A percentile compares a stretch with the other conserved stretches of the same genome.
phyloP scores from a whole-genome alignment of 2,888 invertebrate genomes.

The Taenaris catops region DNA sequence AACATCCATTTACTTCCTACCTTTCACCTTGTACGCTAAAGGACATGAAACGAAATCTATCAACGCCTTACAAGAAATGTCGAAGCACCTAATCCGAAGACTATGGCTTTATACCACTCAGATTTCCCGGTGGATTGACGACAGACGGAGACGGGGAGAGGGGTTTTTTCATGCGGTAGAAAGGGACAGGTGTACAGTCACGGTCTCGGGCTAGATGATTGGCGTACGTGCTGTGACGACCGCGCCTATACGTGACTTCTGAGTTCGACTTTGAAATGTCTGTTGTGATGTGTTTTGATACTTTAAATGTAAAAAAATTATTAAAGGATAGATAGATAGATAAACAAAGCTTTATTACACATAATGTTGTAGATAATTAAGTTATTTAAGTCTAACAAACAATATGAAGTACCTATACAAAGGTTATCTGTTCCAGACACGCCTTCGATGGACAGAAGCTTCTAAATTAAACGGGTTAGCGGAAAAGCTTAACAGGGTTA shows the following conservation, averaged over 20 bases:
- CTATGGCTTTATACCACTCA: slow-evolving; percentile 56
- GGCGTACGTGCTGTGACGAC: slow-evolving; percentile 70
- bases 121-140: slow-evolving; percentile 70
- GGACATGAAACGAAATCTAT: slow-evolving; percentile 63
- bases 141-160: slow-evolving; percentile 33
- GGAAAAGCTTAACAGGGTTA: too few species aligned
- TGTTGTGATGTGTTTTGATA: slow-evolving; percentile 44
- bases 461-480: too few species aligned
- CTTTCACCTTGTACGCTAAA: slow-evolving; percentile 15
- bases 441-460: too few species aligned
- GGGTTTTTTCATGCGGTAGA: slow-evolving; percentile 27
- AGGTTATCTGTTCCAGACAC: too few species aligned
- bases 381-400: too few species aligned
- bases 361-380: too few species aligned
- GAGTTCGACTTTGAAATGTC: slow-evolving; percentile 39
- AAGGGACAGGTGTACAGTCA: slow-evolving; percentile 55
- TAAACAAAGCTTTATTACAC: too few species aligned
- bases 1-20: too few species aligned
- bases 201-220: slow-evolving; percentile 71
- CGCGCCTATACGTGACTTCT: slow-evolving; percentile 70
- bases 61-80: slow-evolving; percentile 64
- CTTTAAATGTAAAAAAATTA: slow-evolving; percentile 29
- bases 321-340: too few species aligned
- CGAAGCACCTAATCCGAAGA: slow-evolving; percentile 71
- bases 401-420: too few species aligned